Percentiles rank a stretch among this genome's conserved stretches.
Conservation (phyloP, 2,113 vertebrate species). For the Anser brachyrhynchus region DNA sequence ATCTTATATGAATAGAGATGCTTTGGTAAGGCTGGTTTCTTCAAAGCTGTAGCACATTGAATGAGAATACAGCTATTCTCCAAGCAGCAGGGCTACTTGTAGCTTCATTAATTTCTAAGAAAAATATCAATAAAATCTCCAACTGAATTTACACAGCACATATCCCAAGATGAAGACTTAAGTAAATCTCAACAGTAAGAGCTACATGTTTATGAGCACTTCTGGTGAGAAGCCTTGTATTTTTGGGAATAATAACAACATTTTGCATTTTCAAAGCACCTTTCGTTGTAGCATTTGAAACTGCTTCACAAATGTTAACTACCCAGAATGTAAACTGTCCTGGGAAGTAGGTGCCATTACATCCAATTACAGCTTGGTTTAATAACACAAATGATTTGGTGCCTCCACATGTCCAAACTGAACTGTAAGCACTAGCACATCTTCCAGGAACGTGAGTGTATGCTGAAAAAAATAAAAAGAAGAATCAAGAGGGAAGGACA, state of each 20-base stretch:
- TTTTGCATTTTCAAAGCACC: constrained; percentile 35
- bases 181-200: background rate
- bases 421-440: background rate
- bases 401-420: background rate
- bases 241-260: background rate
- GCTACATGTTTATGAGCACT: background rate
- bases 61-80: background rate
- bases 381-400: background rate
- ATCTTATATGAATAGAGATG: background rate
- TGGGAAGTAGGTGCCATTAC: background rate
- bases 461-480: background rate
- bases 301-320: background rate
- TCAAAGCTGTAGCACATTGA: background rate
- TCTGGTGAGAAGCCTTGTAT: background rate
- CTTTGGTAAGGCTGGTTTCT: background rate
- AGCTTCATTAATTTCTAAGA: constrained; percentile 20
- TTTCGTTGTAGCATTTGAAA: background rate
- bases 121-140: constrained; percentile 31
- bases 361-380: background rate
- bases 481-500: background rate
- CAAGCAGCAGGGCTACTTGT: constrained; percentile 11
- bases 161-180: background rate
- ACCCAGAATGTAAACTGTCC: background rate
- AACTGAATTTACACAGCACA: background rate
- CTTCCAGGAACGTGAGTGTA: accelerated